Base-by-base conservation (phyloP, 2,113 vertebrate genomes). In the Gadus macrocephalus region DNA sequence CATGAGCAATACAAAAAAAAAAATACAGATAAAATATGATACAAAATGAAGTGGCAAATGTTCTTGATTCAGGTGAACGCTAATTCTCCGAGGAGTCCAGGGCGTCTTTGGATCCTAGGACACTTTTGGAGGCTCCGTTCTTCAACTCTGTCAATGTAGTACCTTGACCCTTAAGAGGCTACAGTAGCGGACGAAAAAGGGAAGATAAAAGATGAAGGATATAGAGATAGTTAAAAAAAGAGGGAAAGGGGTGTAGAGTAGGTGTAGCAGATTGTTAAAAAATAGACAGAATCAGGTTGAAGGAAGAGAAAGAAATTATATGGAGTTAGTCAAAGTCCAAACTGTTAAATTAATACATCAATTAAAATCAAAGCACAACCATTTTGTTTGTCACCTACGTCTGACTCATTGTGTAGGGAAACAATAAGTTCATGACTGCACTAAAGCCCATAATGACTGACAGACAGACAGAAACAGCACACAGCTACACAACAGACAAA, bases 121-220 rank as follows among this genome's bases (percentile, higher is more conserved):
- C 55, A 3, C 66, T 67, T 53, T 87, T 75, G 56, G 62, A 73
- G 0, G n/a, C 38, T 68, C 84, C 76, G 20, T 90, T 90, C 56
- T 1, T 60, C 66, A 17, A 58, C n/a, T 68, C 27, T 20, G 1
- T 7, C 2, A 1, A 5, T 25, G 19, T 16, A 1, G 49, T 35
- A 0, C 3, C 53, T 0, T 56, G 74, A 72, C 17, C 71, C 65
- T 69, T 74, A 69, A 2, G 56, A 2, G 64, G 83, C 88, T 89
- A 78, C 22, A 78, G 72, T 66, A 62, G 68, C 16, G 19, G 58
- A 3, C 19, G 19, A 17, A 5, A 64, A 55, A n/a, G 22, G 3
- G 2, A 38, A 55, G 22, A 5, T 27, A 53, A 58, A 55, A 22
- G 27, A 49, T 20, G 11, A 49, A 28, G 53, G 20, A 31, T 42